Evolutionary conservation across 2,888 invertebrate species (phyloP).

Genomic region (Gnatocerus cornutus): DNA sequence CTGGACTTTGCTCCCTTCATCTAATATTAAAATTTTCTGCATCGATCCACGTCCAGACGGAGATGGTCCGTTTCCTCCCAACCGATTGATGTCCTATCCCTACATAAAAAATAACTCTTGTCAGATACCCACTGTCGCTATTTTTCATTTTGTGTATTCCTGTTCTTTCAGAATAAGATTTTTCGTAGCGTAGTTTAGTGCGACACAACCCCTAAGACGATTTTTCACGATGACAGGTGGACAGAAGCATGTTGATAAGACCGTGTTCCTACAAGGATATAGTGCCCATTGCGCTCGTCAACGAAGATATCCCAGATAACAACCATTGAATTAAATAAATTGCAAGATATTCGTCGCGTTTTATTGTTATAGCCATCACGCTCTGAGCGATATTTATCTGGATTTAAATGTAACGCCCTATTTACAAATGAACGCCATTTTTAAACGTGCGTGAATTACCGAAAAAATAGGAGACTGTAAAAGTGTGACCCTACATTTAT

Average conservation of each 20-base stretch:
- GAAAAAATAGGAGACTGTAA: not conserved
- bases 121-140: conserved; percentile 28
- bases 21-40: conserved; percentile 8
- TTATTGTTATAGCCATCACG: conserved; percentile 39
- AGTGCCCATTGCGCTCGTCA: conserved; percentile 50
- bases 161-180: conserved; percentile 34
- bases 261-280: conserved; percentile 50
- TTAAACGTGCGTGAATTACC: conserved; percentile 18
- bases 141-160: conserved; percentile 34
- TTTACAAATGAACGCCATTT: conserved; percentile 26
- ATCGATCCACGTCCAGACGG: conserved; percentile 8
- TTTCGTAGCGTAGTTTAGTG: conserved; percentile 25
- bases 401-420: conserved; percentile 30
- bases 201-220: conserved; percentile 39
- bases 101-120: conserved; percentile 25
- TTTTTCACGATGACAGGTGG: conserved; percentile 49
- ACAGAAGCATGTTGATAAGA: conserved; percentile 48
- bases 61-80: conserved; percentile 6
- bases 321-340: conserved; percentile 45
- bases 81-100: conserved; percentile 24
- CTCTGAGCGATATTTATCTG: conserved; percentile 38
- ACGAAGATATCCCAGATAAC: conserved; percentile 46
- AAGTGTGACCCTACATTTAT: too few relatives aligned
- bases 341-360: conserved; percentile 33
- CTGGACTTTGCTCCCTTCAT: not conserved